Evolutionary conservation across 1,140 invertebrate genomes (phyloP), one percentile per base, ranked within the genome.

Genomic region (Andricus grossulariae): DNA sequence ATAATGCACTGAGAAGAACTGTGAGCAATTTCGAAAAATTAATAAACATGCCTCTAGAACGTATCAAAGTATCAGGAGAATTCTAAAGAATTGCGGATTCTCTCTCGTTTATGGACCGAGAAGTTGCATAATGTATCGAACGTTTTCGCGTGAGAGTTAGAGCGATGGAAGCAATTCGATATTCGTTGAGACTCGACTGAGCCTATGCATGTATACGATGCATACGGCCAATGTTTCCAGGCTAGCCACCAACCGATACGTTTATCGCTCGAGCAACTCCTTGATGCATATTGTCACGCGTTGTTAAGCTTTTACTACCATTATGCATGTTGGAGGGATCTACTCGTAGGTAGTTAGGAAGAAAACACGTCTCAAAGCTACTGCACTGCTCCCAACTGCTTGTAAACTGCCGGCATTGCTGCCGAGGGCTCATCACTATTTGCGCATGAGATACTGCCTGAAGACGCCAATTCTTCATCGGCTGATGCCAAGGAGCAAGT

Each of bases 111-210:
- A 91, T 87, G 88, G 83, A 85, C 83, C 88, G 85, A 85, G 83
- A 84, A 89, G 87, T 88, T 91, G 86, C 90, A 91, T 91, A 90
- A 91, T 91, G 90, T 85, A 91, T 89, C 79, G 73, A 82, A 83
- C 78, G 83, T 84, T 86, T 89, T 87, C 81, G 80, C 85, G 80
- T 80, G 84, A 82, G 83, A 88, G 80, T 78, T 73, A 4, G 51
- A 78, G 55, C 74, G 55, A 78, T 66, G 76, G 60, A 76, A 75
- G 50, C 45, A 71, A 80, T 75, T 81, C 77, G 77, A 79, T 80
- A 84, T 79, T 82, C 71, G 55, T 54, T 19, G 54, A 72, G 72
- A 76, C 80, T 80, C 80, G 74, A 45, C 39, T 45, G 39, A 10
- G 50, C 50, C 25, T 74, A 16, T 19, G 73, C 82, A 74, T 78